phyloP scores from a whole-genome alignment of 2,888 invertebrate genomes.

The Escarpia spicata region DNA sequence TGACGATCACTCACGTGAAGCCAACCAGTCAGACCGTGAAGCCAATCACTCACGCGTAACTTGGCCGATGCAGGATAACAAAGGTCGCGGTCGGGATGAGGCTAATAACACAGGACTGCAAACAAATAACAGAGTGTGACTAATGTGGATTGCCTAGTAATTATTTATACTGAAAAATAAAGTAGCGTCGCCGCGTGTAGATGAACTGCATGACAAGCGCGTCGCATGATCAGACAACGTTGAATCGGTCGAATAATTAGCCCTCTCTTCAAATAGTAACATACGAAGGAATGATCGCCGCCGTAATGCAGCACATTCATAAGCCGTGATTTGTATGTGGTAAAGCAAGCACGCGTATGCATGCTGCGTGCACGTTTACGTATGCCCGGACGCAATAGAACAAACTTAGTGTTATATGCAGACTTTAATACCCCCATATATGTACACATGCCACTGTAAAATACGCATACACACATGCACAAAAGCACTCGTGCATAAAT shows the following conservation, averaged over 20 bases:
- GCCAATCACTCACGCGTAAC: background rate
- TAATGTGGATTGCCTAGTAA: background rate
- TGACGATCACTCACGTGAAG: too few relatives aligned
- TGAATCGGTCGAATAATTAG: background rate
- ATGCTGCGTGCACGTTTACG: background rate
- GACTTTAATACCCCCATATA: too few relatives aligned
- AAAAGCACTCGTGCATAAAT: background rate
- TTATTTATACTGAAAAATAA: background rate
- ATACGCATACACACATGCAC: background rate
- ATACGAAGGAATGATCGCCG: background rate
- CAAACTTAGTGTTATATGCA: too few relatives aligned
- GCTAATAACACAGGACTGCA: background rate
- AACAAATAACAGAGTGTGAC: background rate
- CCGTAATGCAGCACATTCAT: background rate
- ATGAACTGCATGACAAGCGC: background rate
- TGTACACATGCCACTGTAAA: too few relatives aligned
- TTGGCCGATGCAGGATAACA: background rate
- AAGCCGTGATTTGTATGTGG: background rate
- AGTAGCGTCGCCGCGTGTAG: background rate
- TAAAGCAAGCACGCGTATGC: too few relatives aligned
- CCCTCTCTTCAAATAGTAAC: background rate
- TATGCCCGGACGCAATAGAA: background rate
- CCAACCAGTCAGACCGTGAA: background rate
- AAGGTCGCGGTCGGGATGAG: too few relatives aligned
- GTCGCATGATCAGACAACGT: background rate